A percentile compares a stretch with the other conserved stretches of the same genome.
These are phyloP conservation scores for Hycleus cichorii DNA, from an alignment of 1,140 invertebrate genomes.

Conservation along the genomic window DNA sequence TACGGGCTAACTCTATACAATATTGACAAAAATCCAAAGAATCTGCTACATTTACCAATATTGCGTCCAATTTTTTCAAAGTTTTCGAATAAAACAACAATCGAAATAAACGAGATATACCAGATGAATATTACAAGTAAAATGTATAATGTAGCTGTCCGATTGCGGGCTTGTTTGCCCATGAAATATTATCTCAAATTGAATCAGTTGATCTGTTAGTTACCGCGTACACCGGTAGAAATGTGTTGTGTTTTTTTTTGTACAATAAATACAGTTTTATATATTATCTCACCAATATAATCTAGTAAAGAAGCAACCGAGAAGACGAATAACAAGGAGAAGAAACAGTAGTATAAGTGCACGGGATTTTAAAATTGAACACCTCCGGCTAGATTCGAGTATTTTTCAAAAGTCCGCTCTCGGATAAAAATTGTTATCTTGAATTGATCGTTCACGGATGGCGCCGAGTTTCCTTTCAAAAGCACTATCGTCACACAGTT, in stretches of 20 bases:
- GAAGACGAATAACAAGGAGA: no score
- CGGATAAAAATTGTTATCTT: no score
- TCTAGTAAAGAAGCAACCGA: background rate
- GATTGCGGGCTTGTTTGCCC: conserved; percentile 24
- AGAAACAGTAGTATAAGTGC: no score
- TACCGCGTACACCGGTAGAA: conserved; percentile 8
- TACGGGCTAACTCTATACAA: conserved; percentile 1
- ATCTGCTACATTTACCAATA: no score
- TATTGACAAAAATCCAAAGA: no score
- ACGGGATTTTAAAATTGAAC: no score
- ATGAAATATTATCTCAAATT: conserved; percentile 33
- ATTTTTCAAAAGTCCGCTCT: no score
- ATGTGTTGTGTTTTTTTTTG: background rate
- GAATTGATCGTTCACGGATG: no score
- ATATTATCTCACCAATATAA: conserved; percentile 3
- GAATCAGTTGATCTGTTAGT: conserved; percentile 24
- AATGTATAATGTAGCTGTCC: conserved; percentile 26
- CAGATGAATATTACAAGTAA: conserved; percentile 20
- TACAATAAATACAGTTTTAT: background rate
- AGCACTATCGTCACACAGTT: no score
- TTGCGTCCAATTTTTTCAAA: no score
- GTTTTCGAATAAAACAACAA: background rate
- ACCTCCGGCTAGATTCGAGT: no score
- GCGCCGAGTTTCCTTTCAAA: no score
- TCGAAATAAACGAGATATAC: background rate